These are phyloP conservation scores for Drosophila sturtevanti DNA, from an alignment of 1,140 invertebrate genomes.

Conservation along the genomic window DNA sequence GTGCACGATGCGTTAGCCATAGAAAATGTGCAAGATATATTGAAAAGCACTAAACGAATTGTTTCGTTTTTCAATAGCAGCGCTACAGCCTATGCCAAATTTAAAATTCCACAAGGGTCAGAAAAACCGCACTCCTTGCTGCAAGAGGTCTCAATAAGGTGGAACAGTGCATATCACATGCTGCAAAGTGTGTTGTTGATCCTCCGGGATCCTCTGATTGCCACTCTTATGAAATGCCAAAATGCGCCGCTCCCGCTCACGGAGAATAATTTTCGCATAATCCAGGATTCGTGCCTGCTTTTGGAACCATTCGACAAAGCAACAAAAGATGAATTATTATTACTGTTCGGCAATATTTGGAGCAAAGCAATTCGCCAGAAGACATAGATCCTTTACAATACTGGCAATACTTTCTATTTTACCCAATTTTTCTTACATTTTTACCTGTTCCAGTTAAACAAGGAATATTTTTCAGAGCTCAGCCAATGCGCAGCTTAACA, in stretches of 20 bases:
- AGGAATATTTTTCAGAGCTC: too few species aligned
- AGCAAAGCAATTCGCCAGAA: neutral
- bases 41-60: too few species aligned
- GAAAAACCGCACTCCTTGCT: neutral
- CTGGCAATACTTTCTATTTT: too few species aligned
- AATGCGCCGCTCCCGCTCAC: neutral
- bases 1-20: too few species aligned
- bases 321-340: neutral
- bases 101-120: too few species aligned
- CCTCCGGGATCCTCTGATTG: neutral
- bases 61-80: too few species aligned
- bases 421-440: too few species aligned
- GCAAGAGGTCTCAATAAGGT: neutral
- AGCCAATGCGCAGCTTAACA: too few species aligned
- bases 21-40: too few species aligned
- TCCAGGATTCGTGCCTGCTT: neutral
- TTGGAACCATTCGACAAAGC: neutral
- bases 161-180: neutral
- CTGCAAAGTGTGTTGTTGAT: neutral
- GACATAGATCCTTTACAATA: too few species aligned
- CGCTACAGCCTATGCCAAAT: too few species aligned
- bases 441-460: too few species aligned
- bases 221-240: neutral
- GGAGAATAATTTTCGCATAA: neutral
- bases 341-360: neutral